Percentiles rank a stretch among this genome's conserved stretches.
Evolutionary conservation across 2,888 invertebrate species (phyloP).

Genomic region (Agrilus biguttatus): DNA sequence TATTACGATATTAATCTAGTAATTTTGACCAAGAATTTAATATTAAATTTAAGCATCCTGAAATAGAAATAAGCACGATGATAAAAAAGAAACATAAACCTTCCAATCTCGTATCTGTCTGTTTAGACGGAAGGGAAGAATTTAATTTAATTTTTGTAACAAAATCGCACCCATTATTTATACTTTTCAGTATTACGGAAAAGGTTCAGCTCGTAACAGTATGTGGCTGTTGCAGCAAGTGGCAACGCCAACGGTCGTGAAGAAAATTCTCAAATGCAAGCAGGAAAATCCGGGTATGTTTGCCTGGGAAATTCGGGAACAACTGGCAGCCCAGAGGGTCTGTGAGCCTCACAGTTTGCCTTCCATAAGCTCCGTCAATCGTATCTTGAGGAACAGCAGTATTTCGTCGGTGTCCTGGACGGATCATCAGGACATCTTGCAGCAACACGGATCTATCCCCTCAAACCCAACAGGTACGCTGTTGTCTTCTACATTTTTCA

Average conservation of each 20-base stretch:
- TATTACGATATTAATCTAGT: too few relatives aligned
- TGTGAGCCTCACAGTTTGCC: conserved; percentile 86
- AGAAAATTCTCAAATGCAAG: conserved; percentile 85
- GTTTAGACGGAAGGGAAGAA: too few relatives aligned
- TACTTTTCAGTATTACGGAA: too few relatives aligned
- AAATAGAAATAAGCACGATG: too few relatives aligned
- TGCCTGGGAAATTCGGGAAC: conserved; percentile 92
- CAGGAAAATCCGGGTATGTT: conserved; percentile 94
- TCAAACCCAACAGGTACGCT: conserved; percentile 12
- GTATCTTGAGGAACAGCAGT: conserved; percentile 79
- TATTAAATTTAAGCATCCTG: too few relatives aligned
- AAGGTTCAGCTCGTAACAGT: background rate
- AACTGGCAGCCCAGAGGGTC: conserved; percentile 74
- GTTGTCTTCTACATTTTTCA: too few relatives aligned
- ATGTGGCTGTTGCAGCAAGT: conserved; percentile 59
- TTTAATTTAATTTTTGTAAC: too few relatives aligned
- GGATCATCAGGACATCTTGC: conserved; percentile 35
- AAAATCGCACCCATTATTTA: too few relatives aligned
- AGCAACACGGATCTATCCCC: conserved; percentile 17
- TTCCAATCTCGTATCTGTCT: too few relatives aligned
- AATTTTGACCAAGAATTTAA: too few relatives aligned
- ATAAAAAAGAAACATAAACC: too few relatives aligned
- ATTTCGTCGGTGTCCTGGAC: conserved; percentile 42
- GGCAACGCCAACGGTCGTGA: conserved; percentile 88
- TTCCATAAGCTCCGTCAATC: conserved; percentile 87